These are phyloP conservation scores for Petaurus breviceps DNA, from an alignment of 2,113 vertebrate species.

Conservation along the genomic window DNA sequence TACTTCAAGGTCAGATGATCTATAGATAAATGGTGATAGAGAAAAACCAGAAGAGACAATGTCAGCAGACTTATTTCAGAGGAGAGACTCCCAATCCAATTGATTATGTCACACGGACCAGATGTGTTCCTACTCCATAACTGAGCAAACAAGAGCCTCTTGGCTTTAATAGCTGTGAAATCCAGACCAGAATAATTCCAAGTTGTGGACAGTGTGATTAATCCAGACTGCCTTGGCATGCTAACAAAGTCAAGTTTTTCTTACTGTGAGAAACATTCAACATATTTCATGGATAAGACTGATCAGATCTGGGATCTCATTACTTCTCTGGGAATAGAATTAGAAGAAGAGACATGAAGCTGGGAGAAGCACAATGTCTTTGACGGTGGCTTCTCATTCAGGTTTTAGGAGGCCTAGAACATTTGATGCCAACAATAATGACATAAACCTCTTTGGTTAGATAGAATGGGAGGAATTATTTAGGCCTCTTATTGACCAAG, in stretches of 20 bases:
- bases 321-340: slow-evolving; percentile 32
- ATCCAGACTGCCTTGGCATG: slow-evolving; percentile 64
- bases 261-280: slow-evolving; percentile 70
- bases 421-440: neutral
- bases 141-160: slow-evolving; percentile 58
- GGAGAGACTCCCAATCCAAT: slow-evolving; percentile 68
- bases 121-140: slow-evolving; percentile 65
- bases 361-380: neutral
- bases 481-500: neutral
- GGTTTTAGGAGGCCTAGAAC: neutral
- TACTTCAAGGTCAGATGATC: slow-evolving; percentile 37
- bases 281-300: slow-evolving; percentile 59
- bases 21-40: slow-evolving; percentile 39
- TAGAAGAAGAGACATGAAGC: neutral
- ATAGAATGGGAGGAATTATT: neutral
- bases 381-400: slow-evolving; percentile 26
- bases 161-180: slow-evolving; percentile 65
- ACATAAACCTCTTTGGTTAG: neutral
- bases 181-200: slow-evolving; percentile 66
- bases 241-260: slow-evolving; percentile 65
- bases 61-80: slow-evolving; percentile 61
- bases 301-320: slow-evolving; percentile 42
- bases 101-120: slow-evolving; percentile 75
- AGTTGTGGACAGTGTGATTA: slow-evolving; percentile 66
- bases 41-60: slow-evolving; percentile 62